Base-by-base conservation (phyloP, 2,888 invertebrate species). In the Sericinus montela region DNA sequence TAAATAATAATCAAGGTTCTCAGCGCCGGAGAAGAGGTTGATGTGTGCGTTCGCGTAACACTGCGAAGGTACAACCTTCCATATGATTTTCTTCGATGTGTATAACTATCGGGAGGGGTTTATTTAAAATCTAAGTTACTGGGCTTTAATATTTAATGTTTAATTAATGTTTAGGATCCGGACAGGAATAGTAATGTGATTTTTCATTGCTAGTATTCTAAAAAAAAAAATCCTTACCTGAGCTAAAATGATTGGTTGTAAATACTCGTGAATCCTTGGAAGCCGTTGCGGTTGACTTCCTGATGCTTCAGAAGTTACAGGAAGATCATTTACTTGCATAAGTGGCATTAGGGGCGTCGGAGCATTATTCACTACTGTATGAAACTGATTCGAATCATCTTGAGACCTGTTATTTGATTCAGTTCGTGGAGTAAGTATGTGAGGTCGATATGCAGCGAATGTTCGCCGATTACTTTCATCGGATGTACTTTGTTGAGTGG, bases 311-410 rank as follows among this genome's bases (percentile, higher is more conserved):
- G 63, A 45, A 25, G 58, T 63, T 19, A 68, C 55, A 10, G 72
- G 65, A n/a, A 91, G 81, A 59, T 93, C 92, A 56, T 92, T 92
- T 28, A 93, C 90, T 58, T 91, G 91, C 60, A 93, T 90, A 9
- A 90, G 72, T 1, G 92, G 92, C 60, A 93, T 90, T 9, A 90
- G 72, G 1, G 92, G 92, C 60, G 91, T 84, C 1, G 71, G 70
- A 0, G 80, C 78, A 49, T 77, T 79, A 57, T 77, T 77, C 19
- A 83, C 59, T 15, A 80, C 72, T 1, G 80, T 71, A 50, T 77
- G 78, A 52, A 76, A 74, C 32, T 71, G 74, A 3, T 64, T 63
- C 13, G 65, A 57, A 34, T 70, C 73, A 3, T 72, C 72, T 1
- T 61, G 43, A 1, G 59, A 50, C 45, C 64, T 63, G 52, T 54